These are phyloP conservation scores for Acromyrmex heyeri DNA, from an alignment of 1,140 invertebrate species.

Conservation along the genomic window DNA sequence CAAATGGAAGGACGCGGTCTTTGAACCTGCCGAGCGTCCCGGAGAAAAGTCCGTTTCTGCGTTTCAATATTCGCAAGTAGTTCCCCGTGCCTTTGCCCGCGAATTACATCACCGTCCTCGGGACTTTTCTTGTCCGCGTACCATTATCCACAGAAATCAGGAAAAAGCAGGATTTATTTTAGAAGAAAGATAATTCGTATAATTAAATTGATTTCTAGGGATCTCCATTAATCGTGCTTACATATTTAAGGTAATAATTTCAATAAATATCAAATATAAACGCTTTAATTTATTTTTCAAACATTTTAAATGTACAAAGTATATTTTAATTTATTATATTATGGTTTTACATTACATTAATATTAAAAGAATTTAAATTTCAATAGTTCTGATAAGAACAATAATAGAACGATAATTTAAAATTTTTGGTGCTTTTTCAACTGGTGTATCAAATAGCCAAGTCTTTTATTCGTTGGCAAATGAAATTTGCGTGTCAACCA, in stretches of 20 bases:
- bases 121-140: constrained; percentile 21
- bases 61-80: constrained; percentile 60
- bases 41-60: constrained; percentile 52
- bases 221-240: background rate
- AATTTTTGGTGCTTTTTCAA: background rate
- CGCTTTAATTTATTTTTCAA: constrained; percentile 3
- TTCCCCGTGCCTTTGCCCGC: constrained; percentile 46
- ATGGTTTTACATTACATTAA: background rate
- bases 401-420: background rate
- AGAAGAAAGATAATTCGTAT: constrained; percentile 1
- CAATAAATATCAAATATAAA: background rate
- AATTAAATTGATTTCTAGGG: constrained; percentile 32
- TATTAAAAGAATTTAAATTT: background rate
- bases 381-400: background rate
- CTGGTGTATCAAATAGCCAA: background rate
- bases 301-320: background rate
- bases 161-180: background rate
- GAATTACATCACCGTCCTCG: constrained; percentile 30
- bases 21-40: constrained; percentile 54
- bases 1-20: constrained; percentile 63
- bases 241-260: background rate
- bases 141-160: constrained; percentile 25
- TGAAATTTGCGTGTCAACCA: background rate
- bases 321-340: background rate
- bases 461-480: background rate